Conservation (phyloP, 1,140 invertebrate species). For the Zaprionus lachaisei region DNA sequence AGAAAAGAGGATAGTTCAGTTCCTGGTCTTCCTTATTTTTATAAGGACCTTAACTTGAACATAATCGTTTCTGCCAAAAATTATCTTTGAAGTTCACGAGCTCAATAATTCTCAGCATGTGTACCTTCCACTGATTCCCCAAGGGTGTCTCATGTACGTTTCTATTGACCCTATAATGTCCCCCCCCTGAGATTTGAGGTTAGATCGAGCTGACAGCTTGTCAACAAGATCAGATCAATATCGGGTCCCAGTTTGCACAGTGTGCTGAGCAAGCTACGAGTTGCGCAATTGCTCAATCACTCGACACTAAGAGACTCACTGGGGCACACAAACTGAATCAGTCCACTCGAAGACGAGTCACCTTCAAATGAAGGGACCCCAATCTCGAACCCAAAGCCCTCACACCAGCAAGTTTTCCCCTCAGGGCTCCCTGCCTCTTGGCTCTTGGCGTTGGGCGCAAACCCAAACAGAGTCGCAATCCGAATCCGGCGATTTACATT, state of each 20-base stretch:
- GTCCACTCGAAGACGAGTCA: slow-evolving; percentile 16
- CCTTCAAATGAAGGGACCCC: slow-evolving; percentile 17
- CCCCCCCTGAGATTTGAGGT: background rate
- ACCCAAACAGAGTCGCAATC: slow-evolving; percentile 46
- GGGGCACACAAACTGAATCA: slow-evolving; percentile 18
- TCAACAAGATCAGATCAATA: slow-evolving; percentile 7
- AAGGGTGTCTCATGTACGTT: background rate
- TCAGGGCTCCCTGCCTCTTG: background rate
- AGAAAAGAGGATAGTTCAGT: too few species aligned
- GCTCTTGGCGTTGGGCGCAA: slow-evolving; percentile 1
- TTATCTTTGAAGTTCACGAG: too few species aligned
- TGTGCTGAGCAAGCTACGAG: slow-evolving; percentile 21
- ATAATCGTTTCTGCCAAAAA: too few species aligned
- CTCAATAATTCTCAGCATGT: background rate
- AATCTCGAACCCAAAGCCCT: background rate
- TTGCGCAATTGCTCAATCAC: slow-evolving; percentile 42
- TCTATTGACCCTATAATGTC: background rate
- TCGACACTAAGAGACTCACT: slow-evolving; percentile 21
- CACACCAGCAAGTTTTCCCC: background rate
- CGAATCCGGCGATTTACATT: slow-evolving; percentile 62
- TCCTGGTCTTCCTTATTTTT: too few species aligned
- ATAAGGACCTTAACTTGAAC: too few species aligned
- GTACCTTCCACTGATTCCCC: background rate
- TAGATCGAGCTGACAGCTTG: background rate
- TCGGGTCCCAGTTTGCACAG: background rate